These are phyloP conservation scores for Nyleta sp. DNA, from an alignment of 2,888 invertebrate genomes.

Conservation along the genomic window DNA sequence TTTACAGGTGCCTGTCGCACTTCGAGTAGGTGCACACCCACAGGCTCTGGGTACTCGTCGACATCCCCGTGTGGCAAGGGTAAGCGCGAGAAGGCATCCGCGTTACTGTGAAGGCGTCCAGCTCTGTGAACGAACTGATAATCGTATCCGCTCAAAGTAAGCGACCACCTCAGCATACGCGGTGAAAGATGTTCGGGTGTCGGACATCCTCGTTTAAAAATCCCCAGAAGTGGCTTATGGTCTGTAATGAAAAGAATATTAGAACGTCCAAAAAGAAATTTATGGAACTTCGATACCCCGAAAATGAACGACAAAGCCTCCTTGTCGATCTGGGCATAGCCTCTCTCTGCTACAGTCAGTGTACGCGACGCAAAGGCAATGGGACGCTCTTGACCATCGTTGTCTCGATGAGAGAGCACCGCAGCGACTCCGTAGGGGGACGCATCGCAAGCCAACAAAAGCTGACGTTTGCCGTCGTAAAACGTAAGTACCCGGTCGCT, in stretches of 20 bases:
- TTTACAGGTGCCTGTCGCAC: not conserved
- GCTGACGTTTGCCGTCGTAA: constrained; percentile 60
- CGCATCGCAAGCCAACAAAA: constrained; percentile 79
- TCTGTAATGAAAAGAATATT: not conserved
- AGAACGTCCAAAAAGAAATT: constrained; percentile 59
- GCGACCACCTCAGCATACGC: constrained; percentile 29
- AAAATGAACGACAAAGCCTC: constrained; percentile 68
- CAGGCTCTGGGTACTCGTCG: constrained; percentile 16
- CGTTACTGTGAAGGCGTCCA: constrained; percentile 22
- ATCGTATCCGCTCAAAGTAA: constrained; percentile 28
- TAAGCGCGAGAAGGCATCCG: constrained; percentile 62
- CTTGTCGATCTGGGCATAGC: constrained; percentile 65
- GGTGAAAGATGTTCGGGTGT: constrained; percentile 43
- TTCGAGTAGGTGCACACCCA: constrained; percentile 4
- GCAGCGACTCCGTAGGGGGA: constrained; percentile 75
- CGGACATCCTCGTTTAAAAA: constrained; percentile 20
- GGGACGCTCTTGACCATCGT: constrained; percentile 51
- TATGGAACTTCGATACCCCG: constrained; percentile 69
- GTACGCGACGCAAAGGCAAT: constrained; percentile 67
- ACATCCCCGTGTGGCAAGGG: constrained; percentile 71
- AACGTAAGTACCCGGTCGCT: constrained; percentile 53
- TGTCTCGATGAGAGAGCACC: constrained; percentile 66
- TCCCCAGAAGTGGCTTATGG: constrained; percentile 64
- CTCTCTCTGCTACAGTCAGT: constrained; percentile 55
- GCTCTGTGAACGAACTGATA: constrained; percentile 24